Evolutionary conservation across 2,113 vertebrate genomes (phyloP).

Genomic region (Cyanoderma ruficeps): DNA sequence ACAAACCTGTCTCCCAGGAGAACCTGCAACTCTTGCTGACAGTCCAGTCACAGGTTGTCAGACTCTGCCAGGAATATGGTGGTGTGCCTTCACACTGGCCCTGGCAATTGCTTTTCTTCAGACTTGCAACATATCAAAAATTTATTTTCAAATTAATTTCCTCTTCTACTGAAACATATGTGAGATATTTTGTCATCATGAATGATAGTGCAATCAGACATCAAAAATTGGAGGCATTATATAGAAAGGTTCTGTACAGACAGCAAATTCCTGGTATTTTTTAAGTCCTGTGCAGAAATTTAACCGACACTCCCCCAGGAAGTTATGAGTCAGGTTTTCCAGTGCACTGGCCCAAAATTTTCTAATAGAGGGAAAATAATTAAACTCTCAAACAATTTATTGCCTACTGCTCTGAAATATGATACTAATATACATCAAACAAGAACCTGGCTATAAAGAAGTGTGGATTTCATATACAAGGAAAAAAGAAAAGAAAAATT

Average conservation of each 20-base stretch:
- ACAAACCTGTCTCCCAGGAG: neutral
- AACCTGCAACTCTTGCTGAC: neutral
- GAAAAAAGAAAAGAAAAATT: neutral
- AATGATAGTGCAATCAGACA: neutral
- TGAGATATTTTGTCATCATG: neutral
- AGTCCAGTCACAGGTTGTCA: neutral
- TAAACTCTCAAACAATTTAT: neutral
- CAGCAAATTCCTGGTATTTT: neutral
- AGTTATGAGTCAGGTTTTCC: neutral
- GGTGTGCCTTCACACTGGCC: neutral
- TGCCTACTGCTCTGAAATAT: neutral
- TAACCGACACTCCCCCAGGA: neutral
- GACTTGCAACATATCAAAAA: neutral
- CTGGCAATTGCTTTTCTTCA: neutral
- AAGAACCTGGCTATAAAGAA: neutral
- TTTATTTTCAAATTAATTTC: neutral
- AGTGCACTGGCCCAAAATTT: neutral
- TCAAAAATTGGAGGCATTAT: neutral
- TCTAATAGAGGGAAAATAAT: neutral
- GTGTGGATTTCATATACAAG: neutral
- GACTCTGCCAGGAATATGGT: neutral
- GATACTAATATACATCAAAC: neutral
- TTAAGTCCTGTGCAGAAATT: neutral
- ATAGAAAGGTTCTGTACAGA: neutral
- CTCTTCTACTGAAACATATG: neutral